phyloP scores from a whole-genome alignment of 2,888 invertebrate genomes.

The Oligia strigilis region DNA sequence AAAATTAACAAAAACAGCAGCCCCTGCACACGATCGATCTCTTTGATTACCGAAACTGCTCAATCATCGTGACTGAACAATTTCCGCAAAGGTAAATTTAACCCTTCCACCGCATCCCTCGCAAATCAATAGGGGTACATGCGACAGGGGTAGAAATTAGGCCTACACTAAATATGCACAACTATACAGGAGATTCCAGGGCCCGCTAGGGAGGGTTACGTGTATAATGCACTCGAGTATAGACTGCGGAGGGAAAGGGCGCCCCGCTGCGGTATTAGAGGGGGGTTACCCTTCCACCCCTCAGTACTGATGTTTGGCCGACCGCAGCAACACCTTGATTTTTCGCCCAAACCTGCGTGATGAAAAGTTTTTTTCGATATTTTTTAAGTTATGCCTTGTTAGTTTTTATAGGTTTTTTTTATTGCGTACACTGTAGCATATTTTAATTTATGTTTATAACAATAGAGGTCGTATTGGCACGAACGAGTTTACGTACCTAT shows the following conservation, averaged over 20 bases:
- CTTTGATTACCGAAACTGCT: slow-evolving; percentile 75
- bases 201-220: slow-evolving; percentile 77
- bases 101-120: slow-evolving; percentile 79
- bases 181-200: slow-evolving; percentile 81
- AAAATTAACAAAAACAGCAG: slow-evolving; percentile 58
- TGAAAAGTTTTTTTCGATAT: slow-evolving; percentile 53
- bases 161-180: slow-evolving; percentile 83
- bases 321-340: slow-evolving; percentile 83
- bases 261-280: slow-evolving; percentile 65
- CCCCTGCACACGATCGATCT: slow-evolving; percentile 74
- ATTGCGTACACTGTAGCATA: slow-evolving; percentile 47
- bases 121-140: slow-evolving; percentile 78
- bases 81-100: slow-evolving; percentile 79
- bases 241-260: slow-evolving; percentile 72
- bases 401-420: slow-evolving; percentile 61
- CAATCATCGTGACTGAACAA: slow-evolving; percentile 78
- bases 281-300: slow-evolving; percentile 62
- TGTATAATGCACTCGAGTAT: slow-evolving; percentile 88
- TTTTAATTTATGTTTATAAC: slow-evolving; percentile 61
- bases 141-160: slow-evolving; percentile 80
- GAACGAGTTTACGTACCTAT: slow-evolving; percentile 50
- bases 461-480: slow-evolving; percentile 59
- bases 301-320: slow-evolving; percentile 68
- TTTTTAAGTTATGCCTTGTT: slow-evolving; percentile 57
- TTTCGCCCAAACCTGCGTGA: slow-evolving; percentile 79